Evolutionary conservation across 2,797 vertebrate genomes (phyloP).

Genomic region (Silurus aristotelis): DNA sequence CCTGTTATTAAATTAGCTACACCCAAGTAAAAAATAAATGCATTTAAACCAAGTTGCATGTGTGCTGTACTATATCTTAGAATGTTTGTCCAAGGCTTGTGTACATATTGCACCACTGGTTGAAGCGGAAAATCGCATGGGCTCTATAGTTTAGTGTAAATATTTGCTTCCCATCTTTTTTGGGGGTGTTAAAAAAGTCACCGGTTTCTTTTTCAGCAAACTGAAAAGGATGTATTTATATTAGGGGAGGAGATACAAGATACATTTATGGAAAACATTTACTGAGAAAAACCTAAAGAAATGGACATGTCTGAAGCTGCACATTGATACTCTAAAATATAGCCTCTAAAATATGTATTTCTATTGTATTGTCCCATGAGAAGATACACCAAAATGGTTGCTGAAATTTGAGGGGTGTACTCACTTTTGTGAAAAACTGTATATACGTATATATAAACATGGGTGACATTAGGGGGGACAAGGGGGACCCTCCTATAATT

Average conservation of each 20-base stretch:
- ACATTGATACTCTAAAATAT: too few species aligned
- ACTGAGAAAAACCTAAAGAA: background rate
- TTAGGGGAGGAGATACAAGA: background rate
- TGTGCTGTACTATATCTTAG: background rate
- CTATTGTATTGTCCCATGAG: too few species aligned
- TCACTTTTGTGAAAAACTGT: too few species aligned
- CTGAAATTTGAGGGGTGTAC: too few species aligned
- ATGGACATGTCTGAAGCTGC: background rate
- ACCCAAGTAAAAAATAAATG: background rate
- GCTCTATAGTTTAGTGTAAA: background rate
- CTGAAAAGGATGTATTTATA: background rate
- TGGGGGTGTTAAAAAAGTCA: background rate
- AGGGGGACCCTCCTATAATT: too few species aligned
- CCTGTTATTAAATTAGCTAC: background rate
- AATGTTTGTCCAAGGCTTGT: background rate
- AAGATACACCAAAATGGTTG: too few species aligned
- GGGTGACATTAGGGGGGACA: too few species aligned
- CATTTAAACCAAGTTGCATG: background rate
- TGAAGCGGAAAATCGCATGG: background rate
- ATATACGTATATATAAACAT: too few species aligned
- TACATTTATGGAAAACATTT: background rate
- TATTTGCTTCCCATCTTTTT: background rate
- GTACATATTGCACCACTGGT: background rate
- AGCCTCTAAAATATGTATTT: too few species aligned
- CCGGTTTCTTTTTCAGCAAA: background rate